Base-by-base conservation (phyloP, 2,888 invertebrate species). In the Lysandra bellargus region DNA sequence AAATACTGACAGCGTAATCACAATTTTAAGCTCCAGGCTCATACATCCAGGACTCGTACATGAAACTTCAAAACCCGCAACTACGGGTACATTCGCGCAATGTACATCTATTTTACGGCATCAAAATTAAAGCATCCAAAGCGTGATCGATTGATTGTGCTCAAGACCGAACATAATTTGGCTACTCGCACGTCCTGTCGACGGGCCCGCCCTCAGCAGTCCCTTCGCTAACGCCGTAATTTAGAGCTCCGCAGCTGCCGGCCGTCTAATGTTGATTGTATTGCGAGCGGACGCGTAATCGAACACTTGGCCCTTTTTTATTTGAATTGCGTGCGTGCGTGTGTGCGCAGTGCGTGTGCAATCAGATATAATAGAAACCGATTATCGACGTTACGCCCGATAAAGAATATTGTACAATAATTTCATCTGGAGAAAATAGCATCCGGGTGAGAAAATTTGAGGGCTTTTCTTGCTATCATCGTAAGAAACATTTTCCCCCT, bases 251-350 rank as follows among this genome's bases (percentile, higher is more conserved):
- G 84, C 94, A 94, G 92, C 94, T 94, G 94, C 87, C 88, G 85
- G 90, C 86, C 88, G 87, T 87, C 89, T 93, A 92, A 94, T 91
- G 92, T 89, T 93, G 92, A 93, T 94, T 93, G 93, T 92, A 93
- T 93, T 91, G 91, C 87, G 86, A 86, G 85, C 83, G 86, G 83
- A 83, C 82, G 84, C 82, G 83, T 86, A 89, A 91, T 91, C 89
- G 90, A 90, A 91, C 88, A 86, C 86, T 88, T 84, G 84, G 87
- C 89, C 87, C 87, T 75, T 88, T 87, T 89, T 90, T 89, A 87
- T 88, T 84, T 82, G 87, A 83, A 88, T 87, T 81, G 80, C 81
- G 72, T 74, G 73, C 72, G 77, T 80, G 76, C 33, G 76, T 76
- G 74, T 49, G 74, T 37, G 74, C 73, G 40, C 33, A 57, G 74